phyloP scores from a whole-genome alignment of 2,797 vertebrate species.

The Taeniopygia guttata region DNA sequence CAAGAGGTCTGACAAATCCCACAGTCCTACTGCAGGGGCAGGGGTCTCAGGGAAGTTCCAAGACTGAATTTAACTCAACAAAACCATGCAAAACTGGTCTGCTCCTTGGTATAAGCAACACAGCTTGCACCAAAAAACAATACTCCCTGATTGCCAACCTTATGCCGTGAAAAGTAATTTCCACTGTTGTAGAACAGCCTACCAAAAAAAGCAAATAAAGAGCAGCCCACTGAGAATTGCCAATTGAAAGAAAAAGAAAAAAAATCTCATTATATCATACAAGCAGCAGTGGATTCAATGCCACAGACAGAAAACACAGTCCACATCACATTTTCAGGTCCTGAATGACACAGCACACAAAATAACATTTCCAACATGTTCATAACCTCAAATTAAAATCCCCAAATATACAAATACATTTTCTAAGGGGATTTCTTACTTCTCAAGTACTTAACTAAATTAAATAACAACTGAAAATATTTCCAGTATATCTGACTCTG shows the following conservation, averaged over 20 bases:
- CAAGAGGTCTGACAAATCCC: neutral
- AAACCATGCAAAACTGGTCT: neutral
- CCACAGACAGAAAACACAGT: neutral
- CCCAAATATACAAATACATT: neutral
- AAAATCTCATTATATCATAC: neutral
- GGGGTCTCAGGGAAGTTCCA: neutral
- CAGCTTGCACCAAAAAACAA: neutral
- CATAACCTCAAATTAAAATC: neutral
- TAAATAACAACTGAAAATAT: neutral
- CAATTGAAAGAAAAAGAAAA: neutral
- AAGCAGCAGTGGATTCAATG: neutral
- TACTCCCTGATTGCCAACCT: neutral
- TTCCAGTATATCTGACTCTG: neutral
- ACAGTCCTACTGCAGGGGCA: neutral
- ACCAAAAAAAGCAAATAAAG: neutral
- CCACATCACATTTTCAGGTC: neutral
- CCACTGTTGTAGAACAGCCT: neutral
- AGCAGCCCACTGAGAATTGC: neutral
- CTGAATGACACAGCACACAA: neutral
- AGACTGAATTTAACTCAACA: neutral
- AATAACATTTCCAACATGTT: neutral
- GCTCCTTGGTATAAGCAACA: neutral
- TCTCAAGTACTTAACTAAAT: neutral
- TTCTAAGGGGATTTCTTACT: neutral
- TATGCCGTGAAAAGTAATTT: neutral